Evolutionary conservation across 1,140 invertebrate genomes (phyloP), one percentile per base, ranked within the genome.

Genomic region (Drosophila auraria): DNA sequence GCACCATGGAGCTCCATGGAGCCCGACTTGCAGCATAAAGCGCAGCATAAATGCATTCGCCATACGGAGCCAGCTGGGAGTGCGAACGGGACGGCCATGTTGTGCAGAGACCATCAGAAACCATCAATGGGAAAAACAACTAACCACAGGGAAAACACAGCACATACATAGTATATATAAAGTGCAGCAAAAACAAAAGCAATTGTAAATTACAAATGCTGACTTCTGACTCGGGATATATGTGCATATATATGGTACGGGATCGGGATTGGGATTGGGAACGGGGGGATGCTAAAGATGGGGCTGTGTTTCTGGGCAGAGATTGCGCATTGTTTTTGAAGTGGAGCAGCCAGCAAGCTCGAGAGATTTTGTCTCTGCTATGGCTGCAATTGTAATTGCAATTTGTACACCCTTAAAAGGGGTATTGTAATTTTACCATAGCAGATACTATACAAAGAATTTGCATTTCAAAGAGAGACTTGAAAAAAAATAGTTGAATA

Each of bases 61-160:
- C 54, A 66, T 40, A 64, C 68, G 42, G 38, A 38, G 63, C 8
- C 42, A 54, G 69, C 30, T 63, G 62, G 54, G 49, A 64, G 66
- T 78, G 80, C 51, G 65, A 90, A 49, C 51, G 76, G 49, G 79
- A 90, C 50, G 66, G 79, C 82, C 75, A 62, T 91, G 66, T 74
- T 56, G 33, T 74, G 66, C 66, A 23, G 53, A 57, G 45, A 56
- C 54, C 36, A 57, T 57, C 54, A 40, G 80, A 59, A 89, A 87
- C 86, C 87, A 89, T 89, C 86, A 89, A 89, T 89, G 86, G 77
- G 82, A 90, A 89, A 90, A 90, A 89, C 82, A 90, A 86, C 86
- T 76, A 84, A 75, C 74, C 53, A 40, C 63, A 78, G 49, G 45
- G 47, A 58, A 79, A 61, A 82, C 80, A 66, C 68, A 83, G 63